phyloP scores from a whole-genome alignment of 64 coral and sea anemone genomes.

The Acropora tenuis region DNA sequence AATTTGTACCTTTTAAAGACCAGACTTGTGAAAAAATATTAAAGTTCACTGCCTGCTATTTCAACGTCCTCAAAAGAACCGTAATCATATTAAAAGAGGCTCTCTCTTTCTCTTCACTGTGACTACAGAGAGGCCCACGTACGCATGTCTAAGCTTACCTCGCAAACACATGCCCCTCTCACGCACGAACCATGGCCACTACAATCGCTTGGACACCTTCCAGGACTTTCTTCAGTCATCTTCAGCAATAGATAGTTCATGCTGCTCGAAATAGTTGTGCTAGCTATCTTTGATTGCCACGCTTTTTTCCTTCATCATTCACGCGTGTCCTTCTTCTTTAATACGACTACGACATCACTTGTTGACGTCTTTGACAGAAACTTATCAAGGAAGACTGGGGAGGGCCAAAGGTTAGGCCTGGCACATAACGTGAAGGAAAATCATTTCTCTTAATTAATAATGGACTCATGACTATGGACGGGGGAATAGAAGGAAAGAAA shows the following conservation, averaged over 20 bases:
- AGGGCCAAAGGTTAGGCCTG: no score
- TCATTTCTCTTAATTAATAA: no score
- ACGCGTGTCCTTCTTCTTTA: background rate
- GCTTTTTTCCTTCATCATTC: background rate
- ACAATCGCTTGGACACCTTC: constrained; percentile 50
- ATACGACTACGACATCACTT: no score
- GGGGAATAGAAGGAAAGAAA: no score
- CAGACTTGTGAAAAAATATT: background rate
- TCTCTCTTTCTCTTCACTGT: no score
- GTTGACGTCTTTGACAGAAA: no score
- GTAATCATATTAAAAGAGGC: no score
- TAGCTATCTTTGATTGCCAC: background rate
- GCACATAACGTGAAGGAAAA: no score
- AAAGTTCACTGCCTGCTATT: background rate
- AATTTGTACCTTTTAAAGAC: no score
- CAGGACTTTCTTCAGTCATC: constrained; percentile 34
- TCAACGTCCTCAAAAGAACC: no score
- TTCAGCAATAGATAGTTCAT: constrained; percentile 40
- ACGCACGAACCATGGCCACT: constrained; percentile 64
- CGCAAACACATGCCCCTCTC: constrained; percentile 56
- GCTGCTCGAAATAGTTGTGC: background rate
- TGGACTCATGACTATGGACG: no score
- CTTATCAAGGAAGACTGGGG: no score
- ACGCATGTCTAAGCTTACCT: constrained; percentile 3
- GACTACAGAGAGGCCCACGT: background rate